These are phyloP conservation scores for Homarus gammarus DNA, from an alignment of 2,888 invertebrate species.

Conservation along the genomic window DNA sequence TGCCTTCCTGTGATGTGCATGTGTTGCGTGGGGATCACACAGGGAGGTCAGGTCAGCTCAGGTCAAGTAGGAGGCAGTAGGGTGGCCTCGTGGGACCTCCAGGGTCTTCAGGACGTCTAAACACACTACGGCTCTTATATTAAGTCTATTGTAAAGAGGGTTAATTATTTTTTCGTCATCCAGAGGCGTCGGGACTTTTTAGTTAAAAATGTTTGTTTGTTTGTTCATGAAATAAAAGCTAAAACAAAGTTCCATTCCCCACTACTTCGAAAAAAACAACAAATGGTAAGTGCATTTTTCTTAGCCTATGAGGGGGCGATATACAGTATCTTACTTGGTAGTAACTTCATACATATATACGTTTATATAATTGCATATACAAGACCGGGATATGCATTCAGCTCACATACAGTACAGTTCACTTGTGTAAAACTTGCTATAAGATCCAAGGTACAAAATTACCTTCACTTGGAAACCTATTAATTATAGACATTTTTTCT, in stretches of 20 bases:
- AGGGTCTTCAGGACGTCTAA: neutral
- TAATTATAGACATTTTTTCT: neutral
- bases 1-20: no score
- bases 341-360: conserved; percentile 18
- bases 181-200: conserved; percentile 16
- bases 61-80: no score
- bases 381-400: conserved; percentile 35
- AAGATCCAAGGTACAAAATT: conserved; percentile 18
- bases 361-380: conserved; percentile 44
- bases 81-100: no score
- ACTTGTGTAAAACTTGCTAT: neutral
- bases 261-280: neutral
- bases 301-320: neutral
- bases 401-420: conserved; percentile 2
- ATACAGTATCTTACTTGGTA: neutral
- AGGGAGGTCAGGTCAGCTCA: no score
- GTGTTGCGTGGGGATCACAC: no score
- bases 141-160: neutral
- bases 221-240: neutral
- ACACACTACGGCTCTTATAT: neutral
- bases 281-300: neutral
- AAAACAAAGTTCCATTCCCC: conserved; percentile 2
- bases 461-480: neutral
- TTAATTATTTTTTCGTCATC: conserved; percentile 3
- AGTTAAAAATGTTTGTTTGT: neutral